Evolutionary conservation across 2,113 vertebrate genomes (phyloP), one percentile per base, ranked within the genome.

Genomic region (Cercopithecus mona): DNA sequence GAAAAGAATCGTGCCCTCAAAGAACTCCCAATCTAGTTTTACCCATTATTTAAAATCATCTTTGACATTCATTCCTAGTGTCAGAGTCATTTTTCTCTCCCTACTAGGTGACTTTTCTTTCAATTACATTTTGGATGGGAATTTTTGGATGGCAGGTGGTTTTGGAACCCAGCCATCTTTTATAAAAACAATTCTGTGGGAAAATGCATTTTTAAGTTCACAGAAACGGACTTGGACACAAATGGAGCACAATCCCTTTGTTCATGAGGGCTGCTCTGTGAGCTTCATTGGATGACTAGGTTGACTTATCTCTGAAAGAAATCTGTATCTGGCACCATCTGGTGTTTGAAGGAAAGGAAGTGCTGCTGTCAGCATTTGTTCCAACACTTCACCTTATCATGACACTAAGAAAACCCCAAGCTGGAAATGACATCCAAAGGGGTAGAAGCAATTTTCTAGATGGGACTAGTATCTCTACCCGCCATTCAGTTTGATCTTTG

Each of bases 291-390:
- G n/a, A 38, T 16, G 1, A 1, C 14, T 1, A 30, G 64, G 30
- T 32, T 61, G 27, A 30, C 30, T 9, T 45, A 23, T 0, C 10
- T 38, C 40, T 0, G 3, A 68, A 30, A 20, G 75, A 73, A 48
- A 18, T 38, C 76, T 68, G 14, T 89, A 48, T 87, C 88, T 48
- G 68, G 68, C 92, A 87, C 80, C 52, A 75, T 87, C 73, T 70
- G 59, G 3, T 18, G 45, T 79, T 30, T n/a, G 5, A 7, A 43
- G 30, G 40, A 30, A 59, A 61, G 70, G 76, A 68, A 70, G 38
- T 40, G 79, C 22, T 8, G n/a, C 22, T 70, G 6, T 93, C 22
- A 5, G 40, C 1, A 1, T 27, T 92, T 40, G n/a, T 40, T 68
- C 38, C 64, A 79, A 45, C 43, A 8, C 52, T 40, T 30, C 27